Conservation (phyloP, 2,888 invertebrate genomes). For the Zygothrica quintamaculata region DNA sequence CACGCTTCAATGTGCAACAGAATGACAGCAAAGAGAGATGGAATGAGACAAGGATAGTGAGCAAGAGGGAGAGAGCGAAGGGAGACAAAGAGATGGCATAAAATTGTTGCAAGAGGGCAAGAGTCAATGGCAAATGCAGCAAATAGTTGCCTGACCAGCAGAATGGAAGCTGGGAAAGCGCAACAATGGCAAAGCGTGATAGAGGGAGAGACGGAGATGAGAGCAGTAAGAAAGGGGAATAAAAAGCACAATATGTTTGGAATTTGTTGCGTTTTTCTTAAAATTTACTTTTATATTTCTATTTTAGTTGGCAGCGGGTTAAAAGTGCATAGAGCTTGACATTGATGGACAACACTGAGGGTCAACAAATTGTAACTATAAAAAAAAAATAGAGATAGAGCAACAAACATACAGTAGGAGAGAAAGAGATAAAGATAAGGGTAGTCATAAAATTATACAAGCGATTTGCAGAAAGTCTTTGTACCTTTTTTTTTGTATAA, state of each 20-base stretch:
- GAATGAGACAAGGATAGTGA: neutral
- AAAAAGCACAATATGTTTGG: slow-evolving; percentile 63
- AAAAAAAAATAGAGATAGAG: neutral
- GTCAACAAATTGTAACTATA: slow-evolving; percentile 30
- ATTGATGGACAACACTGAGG: slow-evolving; percentile 25
- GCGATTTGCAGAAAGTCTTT: no score
- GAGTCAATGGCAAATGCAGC: slow-evolving; percentile 49
- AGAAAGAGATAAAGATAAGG: no score
- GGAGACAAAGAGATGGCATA: neutral
- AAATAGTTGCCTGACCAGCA: slow-evolving; percentile 51
- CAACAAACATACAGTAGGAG: neutral
- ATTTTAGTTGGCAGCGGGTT: slow-evolving; percentile 13
- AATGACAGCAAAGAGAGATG: slow-evolving; percentile 42
- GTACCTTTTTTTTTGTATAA: no score
- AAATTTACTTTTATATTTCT: slow-evolving; percentile 14
- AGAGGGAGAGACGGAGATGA: no score
- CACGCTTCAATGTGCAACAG: slow-evolving; percentile 79
- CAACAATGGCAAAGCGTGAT: no score
- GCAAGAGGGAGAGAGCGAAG: neutral
- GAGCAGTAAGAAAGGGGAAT: slow-evolving; percentile 45
- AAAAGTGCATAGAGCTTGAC: slow-evolving; percentile 29
- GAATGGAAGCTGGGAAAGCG: slow-evolving; percentile 3
- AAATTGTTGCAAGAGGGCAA: slow-evolving; percentile 33
- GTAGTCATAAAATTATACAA: no score
- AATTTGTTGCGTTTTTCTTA: slow-evolving; percentile 25